Conservation (phyloP, 2,888 invertebrate species). For the Strigamia maritima region DNA sequence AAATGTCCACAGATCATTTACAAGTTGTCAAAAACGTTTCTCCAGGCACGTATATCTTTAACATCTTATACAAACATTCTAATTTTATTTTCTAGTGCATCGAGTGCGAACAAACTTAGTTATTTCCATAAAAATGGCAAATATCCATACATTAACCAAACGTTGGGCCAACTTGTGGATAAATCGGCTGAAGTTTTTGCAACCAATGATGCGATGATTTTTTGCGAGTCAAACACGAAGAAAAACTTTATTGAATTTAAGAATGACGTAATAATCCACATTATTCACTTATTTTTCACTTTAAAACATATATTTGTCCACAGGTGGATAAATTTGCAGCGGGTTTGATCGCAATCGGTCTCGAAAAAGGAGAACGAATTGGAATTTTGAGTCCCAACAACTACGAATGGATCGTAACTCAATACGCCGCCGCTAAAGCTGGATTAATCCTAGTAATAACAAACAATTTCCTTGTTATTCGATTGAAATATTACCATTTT, state of each 20-base stretch:
- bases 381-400: conserved; percentile 78
- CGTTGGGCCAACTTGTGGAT: conserved; percentile 61
- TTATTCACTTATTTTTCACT: no score
- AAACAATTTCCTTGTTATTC: no score
- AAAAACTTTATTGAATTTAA: conserved; percentile 58
- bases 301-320: no score
- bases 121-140: conserved; percentile 48
- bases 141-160: conserved; percentile 57
- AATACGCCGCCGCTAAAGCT: conserved; percentile 67
- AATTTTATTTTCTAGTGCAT: background rate
- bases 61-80: no score
- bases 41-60: background rate
- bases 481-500: no score
- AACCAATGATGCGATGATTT: conserved; percentile 59
- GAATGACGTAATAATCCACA: conserved; percentile 50
- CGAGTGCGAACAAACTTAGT: background rate
- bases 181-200: conserved; percentile 58
- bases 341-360: conserved; percentile 65
- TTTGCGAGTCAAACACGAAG: conserved; percentile 58
- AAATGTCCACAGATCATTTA: no score
- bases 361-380: conserved; percentile 68
- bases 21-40: background rate
- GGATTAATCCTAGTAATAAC: conserved; percentile 72
- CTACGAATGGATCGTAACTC: conserved; percentile 70
- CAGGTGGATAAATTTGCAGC: conserved; percentile 71